Evolutionary conservation across 2,113 vertebrate genomes (phyloP).

Genomic region (Phaethon lepturus): DNA sequence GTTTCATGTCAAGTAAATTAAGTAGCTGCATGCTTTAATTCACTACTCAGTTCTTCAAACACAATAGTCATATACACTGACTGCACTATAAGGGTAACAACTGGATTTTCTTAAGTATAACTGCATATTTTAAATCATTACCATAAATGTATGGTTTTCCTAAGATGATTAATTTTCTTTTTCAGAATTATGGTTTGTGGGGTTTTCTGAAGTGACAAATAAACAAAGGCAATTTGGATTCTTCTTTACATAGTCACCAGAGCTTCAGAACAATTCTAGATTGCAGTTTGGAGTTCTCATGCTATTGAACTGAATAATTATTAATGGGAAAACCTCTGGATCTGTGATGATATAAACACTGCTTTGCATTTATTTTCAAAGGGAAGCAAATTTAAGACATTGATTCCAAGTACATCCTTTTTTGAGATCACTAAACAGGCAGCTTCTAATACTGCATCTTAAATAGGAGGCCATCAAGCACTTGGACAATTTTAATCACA

Average conservation of each 20-base stretch:
- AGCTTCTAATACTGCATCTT: background rate
- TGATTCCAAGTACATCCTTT: background rate
- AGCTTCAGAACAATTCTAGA: background rate
- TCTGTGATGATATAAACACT: background rate
- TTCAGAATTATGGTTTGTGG: background rate
- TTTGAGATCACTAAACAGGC: background rate
- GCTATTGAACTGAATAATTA: background rate
- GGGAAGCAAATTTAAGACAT: background rate
- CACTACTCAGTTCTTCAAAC: background rate
- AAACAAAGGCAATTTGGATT: background rate
- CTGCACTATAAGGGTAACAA: background rate
- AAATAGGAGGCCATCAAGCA: background rate
- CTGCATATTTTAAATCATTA: background rate
- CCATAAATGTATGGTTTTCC: background rate
- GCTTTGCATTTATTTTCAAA: background rate
- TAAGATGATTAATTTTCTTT: background rate
- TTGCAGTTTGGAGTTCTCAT: background rate
- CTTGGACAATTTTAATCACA: background rate
- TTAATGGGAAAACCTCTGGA: background rate
- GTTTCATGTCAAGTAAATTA: background rate
- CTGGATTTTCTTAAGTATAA: background rate
- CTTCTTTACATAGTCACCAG: background rate
- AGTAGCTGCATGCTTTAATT: background rate
- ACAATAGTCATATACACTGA: background rate
- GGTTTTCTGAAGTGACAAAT: background rate